Base-by-base conservation (phyloP, 1,140 invertebrate genomes). In the Achroia grisella region DNA sequence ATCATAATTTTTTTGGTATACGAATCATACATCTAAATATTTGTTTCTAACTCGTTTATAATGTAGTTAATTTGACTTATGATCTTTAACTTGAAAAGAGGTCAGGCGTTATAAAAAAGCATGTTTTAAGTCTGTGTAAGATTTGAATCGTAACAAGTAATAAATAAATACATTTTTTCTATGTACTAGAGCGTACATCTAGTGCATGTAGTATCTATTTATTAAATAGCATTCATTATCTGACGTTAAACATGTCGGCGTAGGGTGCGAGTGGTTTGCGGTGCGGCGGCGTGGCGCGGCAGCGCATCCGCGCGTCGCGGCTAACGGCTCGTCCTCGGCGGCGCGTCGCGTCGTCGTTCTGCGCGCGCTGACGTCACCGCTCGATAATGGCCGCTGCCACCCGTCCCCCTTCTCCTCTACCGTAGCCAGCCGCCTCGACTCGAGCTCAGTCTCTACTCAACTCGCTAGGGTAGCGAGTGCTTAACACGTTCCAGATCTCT, bases 321-420 rank as follows among this genome's bases (percentile, higher is more conserved):
- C 69, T 79, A 79, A 80, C 76, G 79, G 75, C 77, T 75, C 71
- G 73, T 71, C 72, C 77, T 69, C 72, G 68, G 55, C 71, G 70
- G 55, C 71, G 70, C 71, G 66, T 70, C 66, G 71, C 60, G 13
- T 13, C 35, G 55, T 48, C 50, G 55, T 45, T 69, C 60, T 80
- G 77, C 77, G 80, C 78, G 78, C 80, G 80, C 80, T 82, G 77
- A 81, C 80, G 80, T 81, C 80, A 84, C 75, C 80, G 80, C 69
- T 84, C 80, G 76, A 81, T 84, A 84, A 81, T 79, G 77, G 79
- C 76, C 62, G 73, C 71, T 54, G 60, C 64, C 68, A 55, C 61
- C 44, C 50, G 39, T 30, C 62, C 65, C 54, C 57, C 56, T 60
- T 59, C 69, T 64, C 55, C 70, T 34, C 47, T 36, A 48, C 56